These are phyloP conservation scores for Pardosa pseudoannulata DNA, from an alignment of 2,888 invertebrate genomes.

Conservation along the genomic window DNA sequence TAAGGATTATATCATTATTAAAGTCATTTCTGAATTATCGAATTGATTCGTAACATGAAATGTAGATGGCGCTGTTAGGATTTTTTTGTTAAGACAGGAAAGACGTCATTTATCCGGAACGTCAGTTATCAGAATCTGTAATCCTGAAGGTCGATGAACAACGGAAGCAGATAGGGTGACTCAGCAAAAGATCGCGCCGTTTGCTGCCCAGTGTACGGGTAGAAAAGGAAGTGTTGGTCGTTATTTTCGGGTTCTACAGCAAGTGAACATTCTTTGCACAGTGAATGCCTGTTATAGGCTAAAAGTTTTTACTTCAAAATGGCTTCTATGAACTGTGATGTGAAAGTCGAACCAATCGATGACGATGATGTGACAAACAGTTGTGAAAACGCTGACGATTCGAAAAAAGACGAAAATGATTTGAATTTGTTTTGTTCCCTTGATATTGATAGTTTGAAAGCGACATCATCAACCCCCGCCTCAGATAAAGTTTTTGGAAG, in stretches of 20 bases:
- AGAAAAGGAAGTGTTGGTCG: background rate
- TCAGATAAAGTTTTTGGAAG: background rate
- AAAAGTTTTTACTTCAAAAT: no score
- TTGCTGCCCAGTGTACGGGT: background rate
- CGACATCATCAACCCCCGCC: background rate
- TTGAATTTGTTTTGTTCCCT: background rate
- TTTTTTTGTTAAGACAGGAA: background rate
- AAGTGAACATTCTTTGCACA: background rate
- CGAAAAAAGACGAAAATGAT: background rate
- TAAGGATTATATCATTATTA: no score
- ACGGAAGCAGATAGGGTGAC: background rate
- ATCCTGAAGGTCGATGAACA: constrained; percentile 4
- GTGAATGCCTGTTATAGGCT: background rate
- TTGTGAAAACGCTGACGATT: background rate
- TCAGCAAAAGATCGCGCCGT: background rate
- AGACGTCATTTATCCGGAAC: constrained; percentile 12
- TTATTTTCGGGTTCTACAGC: background rate
- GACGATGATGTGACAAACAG: no score
- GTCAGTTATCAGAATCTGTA: constrained; percentile 9
- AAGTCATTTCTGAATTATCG: no score
- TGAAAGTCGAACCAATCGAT: no score
- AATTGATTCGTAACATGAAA: no score
- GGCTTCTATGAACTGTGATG: no score
- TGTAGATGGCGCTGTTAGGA: no score
- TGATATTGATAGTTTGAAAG: background rate